Evolutionary conservation across 2,888 invertebrate species (phyloP).

Genomic region (Tenthredo notha): DNA sequence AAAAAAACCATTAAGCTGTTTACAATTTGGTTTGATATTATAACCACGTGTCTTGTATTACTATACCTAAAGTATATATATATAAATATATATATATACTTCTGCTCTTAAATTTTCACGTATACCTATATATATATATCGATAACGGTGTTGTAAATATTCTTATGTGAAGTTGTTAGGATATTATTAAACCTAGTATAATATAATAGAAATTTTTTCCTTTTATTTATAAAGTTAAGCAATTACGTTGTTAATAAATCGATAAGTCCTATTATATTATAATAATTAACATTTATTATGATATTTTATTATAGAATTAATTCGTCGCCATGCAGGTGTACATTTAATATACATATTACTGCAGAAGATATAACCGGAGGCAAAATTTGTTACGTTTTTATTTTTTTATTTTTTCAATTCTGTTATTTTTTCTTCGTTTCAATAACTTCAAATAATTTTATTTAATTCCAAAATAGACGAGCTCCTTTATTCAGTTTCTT

Average conservation of each 20-base stretch:
- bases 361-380: neutral
- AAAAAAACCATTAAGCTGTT: neutral
- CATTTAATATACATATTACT: neutral
- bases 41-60: conserved; percentile 29
- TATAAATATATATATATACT: neutral
- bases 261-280: conserved; percentile 9
- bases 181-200: conserved; percentile 20
- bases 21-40: neutral
- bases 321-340: neutral
- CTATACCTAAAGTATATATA: neutral
- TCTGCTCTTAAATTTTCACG: neutral
- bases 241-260: conserved; percentile 13
- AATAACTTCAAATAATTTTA: neutral
- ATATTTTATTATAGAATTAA: conserved; percentile 7
- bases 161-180: conserved; percentile 16
- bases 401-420: neutral
- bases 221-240: neutral
- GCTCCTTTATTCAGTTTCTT: neutral
- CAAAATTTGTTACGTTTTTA: neutral
- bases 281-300: neutral
- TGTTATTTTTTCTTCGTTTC: neutral
- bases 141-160: conserved; percentile 15
- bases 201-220: neutral
- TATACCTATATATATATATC: neutral
- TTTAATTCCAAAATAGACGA: neutral